Evolutionary conservation across 2,113 vertebrate species (phyloP).

Genomic region (Myxocyprinus asiaticus): DNA sequence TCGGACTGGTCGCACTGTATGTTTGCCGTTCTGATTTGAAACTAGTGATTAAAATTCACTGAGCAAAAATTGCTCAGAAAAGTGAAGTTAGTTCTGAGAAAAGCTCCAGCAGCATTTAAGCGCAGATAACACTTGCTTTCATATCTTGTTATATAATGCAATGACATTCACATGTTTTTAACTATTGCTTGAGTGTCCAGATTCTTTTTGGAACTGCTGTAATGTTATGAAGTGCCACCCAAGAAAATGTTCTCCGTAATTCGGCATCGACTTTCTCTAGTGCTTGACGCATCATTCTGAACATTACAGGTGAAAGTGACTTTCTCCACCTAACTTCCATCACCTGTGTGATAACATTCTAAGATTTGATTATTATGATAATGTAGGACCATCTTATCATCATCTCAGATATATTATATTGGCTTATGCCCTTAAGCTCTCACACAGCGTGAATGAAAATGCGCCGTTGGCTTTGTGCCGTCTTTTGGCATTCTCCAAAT

Average conservation of each 20-base stretch:
- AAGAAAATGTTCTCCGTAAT: not conserved
- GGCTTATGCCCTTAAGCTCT: slow-evolving; percentile 24
- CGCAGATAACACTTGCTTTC: too few relatives aligned
- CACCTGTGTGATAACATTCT: not conserved
- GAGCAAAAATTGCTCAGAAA: too few relatives aligned
- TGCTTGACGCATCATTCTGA: not conserved
- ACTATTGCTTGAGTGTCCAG: too few relatives aligned
- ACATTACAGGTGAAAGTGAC: slow-evolving; percentile 23
- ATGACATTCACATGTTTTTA: too few relatives aligned
- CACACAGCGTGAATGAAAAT: slow-evolving; percentile 6
- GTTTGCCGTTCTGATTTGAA: too few relatives aligned
- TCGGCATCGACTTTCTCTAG: not conserved
- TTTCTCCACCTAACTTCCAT: not conserved
- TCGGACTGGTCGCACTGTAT: too few relatives aligned
- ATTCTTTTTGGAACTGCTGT: too few relatives aligned
- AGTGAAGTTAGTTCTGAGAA: too few relatives aligned
- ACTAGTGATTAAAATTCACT: too few relatives aligned
- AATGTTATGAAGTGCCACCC: too few relatives aligned
- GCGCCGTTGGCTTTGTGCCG: slow-evolving; percentile 13
- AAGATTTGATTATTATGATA: slow-evolving; percentile 25
- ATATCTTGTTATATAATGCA: too few relatives aligned
- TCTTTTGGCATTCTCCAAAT: slow-evolving; percentile 17
- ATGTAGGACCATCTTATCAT: not conserved
- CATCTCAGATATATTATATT: slow-evolving; percentile 20
- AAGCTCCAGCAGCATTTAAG: too few relatives aligned